Percentiles rank a stretch among this genome's conserved stretches.
Evolutionary conservation across 2,888 invertebrate species (phyloP).

Genomic region (Luffia ferchaultella): DNA sequence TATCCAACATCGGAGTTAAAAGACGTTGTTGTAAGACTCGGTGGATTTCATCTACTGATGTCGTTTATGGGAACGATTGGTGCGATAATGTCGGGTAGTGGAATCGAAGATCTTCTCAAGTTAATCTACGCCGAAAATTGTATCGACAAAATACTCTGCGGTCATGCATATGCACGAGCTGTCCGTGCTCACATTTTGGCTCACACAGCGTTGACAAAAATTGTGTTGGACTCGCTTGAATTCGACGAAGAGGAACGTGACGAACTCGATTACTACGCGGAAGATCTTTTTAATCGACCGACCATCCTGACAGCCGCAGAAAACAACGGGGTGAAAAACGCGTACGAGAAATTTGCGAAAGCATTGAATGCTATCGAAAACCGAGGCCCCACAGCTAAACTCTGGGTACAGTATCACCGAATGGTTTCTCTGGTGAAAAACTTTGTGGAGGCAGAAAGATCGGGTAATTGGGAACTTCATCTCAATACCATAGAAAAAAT

Average conservation of each 20-base stretch:
- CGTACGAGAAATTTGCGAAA: conserved; percentile 7
- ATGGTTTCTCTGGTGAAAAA: conserved; percentile 25
- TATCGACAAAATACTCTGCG: conserved; percentile 22
- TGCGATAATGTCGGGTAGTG: conserved; percentile 24
- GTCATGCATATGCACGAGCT: conserved; percentile 23
- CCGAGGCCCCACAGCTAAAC: conserved; percentile 22
- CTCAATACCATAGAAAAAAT: conserved; percentile 24
- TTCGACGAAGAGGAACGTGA: neutral
- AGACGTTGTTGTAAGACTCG: conserved; percentile 6
- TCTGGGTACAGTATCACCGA: conserved; percentile 28
- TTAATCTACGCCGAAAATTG: conserved; percentile 16
- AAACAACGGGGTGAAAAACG: conserved; percentile 13
- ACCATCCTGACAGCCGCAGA: neutral
- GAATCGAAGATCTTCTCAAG: conserved; percentile 9
- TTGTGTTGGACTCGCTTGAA: neutral
- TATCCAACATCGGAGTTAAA: neutral
- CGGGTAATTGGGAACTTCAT: conserved; percentile 21
- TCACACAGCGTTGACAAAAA: neutral
- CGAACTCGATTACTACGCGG: too few species aligned
- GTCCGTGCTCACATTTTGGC: conserved; percentile 17
- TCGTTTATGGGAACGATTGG: conserved; percentile 24
- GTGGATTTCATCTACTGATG: conserved; percentile 26
- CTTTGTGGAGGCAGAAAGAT: conserved; percentile 21
- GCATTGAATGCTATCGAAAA: conserved; percentile 17
- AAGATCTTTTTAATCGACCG: neutral